These are phyloP conservation scores for Oasisia sp. DNA, from an alignment of 2,888 invertebrate genomes.

Conservation along the genomic window DNA sequence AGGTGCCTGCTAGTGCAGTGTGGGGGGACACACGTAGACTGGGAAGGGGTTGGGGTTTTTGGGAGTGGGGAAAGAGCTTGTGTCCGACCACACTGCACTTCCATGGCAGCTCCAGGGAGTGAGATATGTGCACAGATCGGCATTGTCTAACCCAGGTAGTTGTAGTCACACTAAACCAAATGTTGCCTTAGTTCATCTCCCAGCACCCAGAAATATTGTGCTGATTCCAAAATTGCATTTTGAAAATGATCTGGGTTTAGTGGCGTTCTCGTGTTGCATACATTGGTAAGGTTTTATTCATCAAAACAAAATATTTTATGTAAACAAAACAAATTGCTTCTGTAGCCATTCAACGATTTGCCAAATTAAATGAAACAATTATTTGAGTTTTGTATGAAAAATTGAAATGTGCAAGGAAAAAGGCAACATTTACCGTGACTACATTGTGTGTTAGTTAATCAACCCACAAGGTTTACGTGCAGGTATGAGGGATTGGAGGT, in stretches of 20 bases:
- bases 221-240: neutral
- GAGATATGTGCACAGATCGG: slow-evolving; percentile 4
- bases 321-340: neutral
- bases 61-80: neutral
- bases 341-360: neutral
- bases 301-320: neutral
- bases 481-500: neutral
- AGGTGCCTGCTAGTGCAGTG: neutral
- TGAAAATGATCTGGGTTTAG: neutral
- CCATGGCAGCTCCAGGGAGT: neutral
- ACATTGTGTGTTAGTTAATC: neutral
- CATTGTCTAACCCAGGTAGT: neutral
- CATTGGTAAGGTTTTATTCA: neutral
- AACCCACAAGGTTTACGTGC: neutral
- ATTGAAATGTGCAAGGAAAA: neutral
- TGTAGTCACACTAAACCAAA: neutral
- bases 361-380: too few species aligned
- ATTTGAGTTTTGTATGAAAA: neutral
- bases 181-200: neutral
- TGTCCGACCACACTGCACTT: slow-evolving; percentile 17
- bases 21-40: neutral
- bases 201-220: neutral
- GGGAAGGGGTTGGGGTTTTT: neutral
- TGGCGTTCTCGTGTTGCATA: neutral
- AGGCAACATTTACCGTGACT: neutral